phyloP scores from a whole-genome alignment of 2,797 vertebrate genomes.

The Pangasius krempfi region DNA sequence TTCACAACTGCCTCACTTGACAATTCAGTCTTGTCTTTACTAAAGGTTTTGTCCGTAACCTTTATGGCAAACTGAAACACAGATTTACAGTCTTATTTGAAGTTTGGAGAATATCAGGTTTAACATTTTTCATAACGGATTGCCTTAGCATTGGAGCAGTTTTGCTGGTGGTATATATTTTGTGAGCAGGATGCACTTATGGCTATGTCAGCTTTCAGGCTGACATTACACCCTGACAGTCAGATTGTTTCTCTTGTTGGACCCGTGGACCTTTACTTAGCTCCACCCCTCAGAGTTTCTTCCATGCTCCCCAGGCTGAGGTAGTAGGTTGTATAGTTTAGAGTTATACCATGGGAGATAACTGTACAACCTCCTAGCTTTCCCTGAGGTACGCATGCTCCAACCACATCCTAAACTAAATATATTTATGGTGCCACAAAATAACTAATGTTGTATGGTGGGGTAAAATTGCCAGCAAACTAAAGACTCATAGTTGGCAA shows the following conservation, averaged over 20 bases:
- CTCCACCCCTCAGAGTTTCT: conserved; percentile 55
- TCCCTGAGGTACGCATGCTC: conserved; percentile 87
- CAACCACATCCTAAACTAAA: conserved; percentile 45
- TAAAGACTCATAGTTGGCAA: background rate
- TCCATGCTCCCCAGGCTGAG: conserved; percentile 88
- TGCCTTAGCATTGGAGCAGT: background rate
- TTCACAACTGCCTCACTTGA: conserved; percentile 62
- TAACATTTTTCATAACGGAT: background rate
- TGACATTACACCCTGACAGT: background rate
- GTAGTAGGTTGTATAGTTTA: conserved; percentile 99
- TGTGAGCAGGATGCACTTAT: background rate
- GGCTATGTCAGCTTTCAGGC: conserved; percentile 7
- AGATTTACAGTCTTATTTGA: background rate
- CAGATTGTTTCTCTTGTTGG: background rate
- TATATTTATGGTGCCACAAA: conserved; percentile 18
- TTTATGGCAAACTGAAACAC: background rate
- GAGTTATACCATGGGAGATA: conserved; percentile 92
- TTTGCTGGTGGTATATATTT: background rate
- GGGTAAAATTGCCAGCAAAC: background rate
- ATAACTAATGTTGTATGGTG: background rate
- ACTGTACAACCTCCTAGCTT: conserved; percentile 99
- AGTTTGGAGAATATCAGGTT: background rate
- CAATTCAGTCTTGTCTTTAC: conserved; percentile 16
- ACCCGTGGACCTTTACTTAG: background rate
- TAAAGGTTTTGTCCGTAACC: background rate